Base-by-base conservation (phyloP, 2,797 vertebrate species). In the Microctenopoma steveboyesi region DNA sequence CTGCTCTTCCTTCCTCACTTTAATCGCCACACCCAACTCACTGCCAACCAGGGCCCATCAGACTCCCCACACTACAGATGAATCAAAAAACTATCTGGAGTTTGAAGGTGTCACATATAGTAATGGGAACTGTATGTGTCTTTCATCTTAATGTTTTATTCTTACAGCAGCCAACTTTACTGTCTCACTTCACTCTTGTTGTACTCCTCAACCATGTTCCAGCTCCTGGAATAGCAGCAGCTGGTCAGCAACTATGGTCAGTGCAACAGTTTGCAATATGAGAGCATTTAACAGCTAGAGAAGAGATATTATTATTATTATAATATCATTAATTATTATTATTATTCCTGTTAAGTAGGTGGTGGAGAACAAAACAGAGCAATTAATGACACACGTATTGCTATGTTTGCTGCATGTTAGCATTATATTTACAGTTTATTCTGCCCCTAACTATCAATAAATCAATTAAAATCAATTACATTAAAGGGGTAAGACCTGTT, bases 101-200 rank as follows among this genome's bases (percentile, higher is more conserved):
- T 22, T 22, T 61, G n/a, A 40, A 47, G 30, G 11, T 6, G 28
- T 53, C 8, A 0, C 10, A 37, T 37, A 9, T 10, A n/a, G 27
- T 62, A 43, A 57, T 37, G 33, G 48, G 28, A 35, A 37, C 8
- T 37, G n/a, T 56, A 39, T 13, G 5, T 18, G 13, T 61, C 27
- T 72, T 59, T 65, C 39, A 57, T 42, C 12, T 46, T 12, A 50
- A 45, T 16, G 37, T 58, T 30, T 5, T 13, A 18, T 9, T 30
- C 37, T 43, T 39, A 35, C 1, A 30, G 15, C 8, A 8, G 1
- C 0, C 3, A 69, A 4, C 4, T 2, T 59, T 4, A 16, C 15
- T 9, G 11, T 48, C 46, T 40, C 33, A 22, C 9, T 30, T 68
- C 9, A 43, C 42, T 15, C 42, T 16, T 22, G 35, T 4, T 3